Evolutionary conservation across 2,113 vertebrate species (phyloP).

Genomic region (Solea solea): DNA sequence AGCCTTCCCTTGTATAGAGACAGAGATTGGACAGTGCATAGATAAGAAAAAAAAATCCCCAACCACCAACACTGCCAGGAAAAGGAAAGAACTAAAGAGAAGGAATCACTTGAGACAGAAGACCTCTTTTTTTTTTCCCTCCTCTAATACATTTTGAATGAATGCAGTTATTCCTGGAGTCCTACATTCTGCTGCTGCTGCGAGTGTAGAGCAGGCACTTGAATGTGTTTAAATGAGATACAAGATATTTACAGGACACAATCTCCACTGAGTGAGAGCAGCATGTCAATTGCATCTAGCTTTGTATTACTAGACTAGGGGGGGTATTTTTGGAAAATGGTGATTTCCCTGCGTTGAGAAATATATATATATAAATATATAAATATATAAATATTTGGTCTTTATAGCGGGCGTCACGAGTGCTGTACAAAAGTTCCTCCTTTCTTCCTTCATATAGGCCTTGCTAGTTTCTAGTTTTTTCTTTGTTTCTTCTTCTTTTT

Average conservation of each 20-base stretch:
- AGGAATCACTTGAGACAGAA: constrained; percentile 25
- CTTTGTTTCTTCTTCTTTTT: no score
- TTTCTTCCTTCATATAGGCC: no score
- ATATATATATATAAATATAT: no score
- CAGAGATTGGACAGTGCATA: constrained; percentile 1
- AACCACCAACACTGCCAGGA: not conserved
- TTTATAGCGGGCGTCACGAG: no score
- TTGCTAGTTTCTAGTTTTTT: no score
- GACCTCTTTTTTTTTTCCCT: constrained; percentile 9
- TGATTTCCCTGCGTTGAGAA: no score
- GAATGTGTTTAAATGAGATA: constrained; percentile 20
- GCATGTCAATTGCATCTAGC: constrained; percentile 17
- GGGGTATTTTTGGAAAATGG: no score
- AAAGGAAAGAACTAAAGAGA: not conserved
- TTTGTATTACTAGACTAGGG: no score
- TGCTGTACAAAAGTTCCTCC: no score
- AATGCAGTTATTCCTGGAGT: constrained; percentile 59
- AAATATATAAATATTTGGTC: no score
- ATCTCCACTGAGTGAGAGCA: constrained; percentile 30
- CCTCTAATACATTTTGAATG: constrained; percentile 55
- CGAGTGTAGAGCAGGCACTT: constrained; percentile 14
- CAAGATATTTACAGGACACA: constrained; percentile 29
- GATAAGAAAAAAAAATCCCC: no score
- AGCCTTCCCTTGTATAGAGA: not conserved
- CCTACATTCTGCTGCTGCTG: constrained; percentile 27